Evolutionary conservation across 2,888 invertebrate genomes (phyloP), one percentile per base, ranked within the genome.

Genomic region (Ypsolopha scabrella): DNA sequence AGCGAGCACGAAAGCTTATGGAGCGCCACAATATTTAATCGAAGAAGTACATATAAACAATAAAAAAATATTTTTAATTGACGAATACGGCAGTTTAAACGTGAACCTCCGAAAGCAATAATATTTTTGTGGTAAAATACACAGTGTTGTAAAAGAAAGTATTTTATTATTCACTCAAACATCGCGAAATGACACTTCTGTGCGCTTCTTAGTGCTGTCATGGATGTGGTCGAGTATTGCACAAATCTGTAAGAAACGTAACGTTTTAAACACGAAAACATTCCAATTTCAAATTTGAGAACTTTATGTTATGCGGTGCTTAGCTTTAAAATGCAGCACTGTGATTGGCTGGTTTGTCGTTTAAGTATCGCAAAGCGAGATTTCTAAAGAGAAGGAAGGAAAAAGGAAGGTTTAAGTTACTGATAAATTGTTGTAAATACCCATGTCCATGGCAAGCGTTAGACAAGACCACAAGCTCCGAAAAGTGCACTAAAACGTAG

Each of bases 391-490:
- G n/a, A n/a, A n/a, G n/a, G n/a, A n/a, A n/a, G n/a, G n/a, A n/a
- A n/a, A n/a, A n/a, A n/a, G n/a, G n/a, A n/a, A 24, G 2, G 24
- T 24, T 24, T 24, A 24, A 24, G 24, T 24, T 24, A 24, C 24
- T 24, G 24, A 24, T 24, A 24, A n/a, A n/a, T n/a, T n/a, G n/a
- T n/a, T n/a, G n/a, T n/a, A 73, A 72, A 65, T 65, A 75, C 62
- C 24, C 75, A 73, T 68, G 64, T 58, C 62, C 59, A 62, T 67
- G 67, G 60, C 55, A 55, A 56, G 72, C 75, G 70, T 75, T 78
- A 80, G 78, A 72, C 68, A 75, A 83, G 85, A 85, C 85, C 85
- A 85, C 85, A 72, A 81, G 82, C 82, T 81, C 80, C 75, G 74
- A 58, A 74, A 82, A 83, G 80, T 71, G 81, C 85, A 86, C 85